Conservation (phyloP, 64 coral and sea anemone species). For the Actinia tenebrosa region DNA sequence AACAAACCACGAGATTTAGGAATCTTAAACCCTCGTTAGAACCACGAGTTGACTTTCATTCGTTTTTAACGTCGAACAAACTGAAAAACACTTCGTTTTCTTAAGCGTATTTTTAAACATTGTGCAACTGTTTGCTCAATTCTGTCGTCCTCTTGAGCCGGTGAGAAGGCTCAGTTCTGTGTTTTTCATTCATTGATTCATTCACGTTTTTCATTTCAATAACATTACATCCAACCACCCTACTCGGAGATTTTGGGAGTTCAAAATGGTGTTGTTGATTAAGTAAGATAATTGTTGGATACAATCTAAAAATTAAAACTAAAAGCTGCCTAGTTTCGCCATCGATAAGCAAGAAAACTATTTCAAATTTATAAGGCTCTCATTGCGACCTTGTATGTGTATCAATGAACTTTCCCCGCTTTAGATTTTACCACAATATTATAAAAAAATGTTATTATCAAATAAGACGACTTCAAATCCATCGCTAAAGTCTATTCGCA, state of each 20-base stretch:
- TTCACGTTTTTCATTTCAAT: background rate
- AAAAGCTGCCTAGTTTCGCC: background rate
- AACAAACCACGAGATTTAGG: background rate
- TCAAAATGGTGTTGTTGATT: background rate
- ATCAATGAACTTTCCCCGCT: too few species aligned
- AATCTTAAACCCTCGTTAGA: slow-evolving; percentile 2
- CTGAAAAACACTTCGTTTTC: background rate
- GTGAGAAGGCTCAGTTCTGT: background rate
- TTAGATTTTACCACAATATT: too few species aligned
- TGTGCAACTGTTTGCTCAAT: background rate
- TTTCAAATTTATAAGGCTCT: background rate
- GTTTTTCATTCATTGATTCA: background rate
- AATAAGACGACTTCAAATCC: too few species aligned
- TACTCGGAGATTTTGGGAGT: background rate
- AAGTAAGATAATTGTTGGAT: background rate
- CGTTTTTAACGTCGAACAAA: slow-evolving; percentile 1
- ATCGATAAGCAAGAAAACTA: background rate
- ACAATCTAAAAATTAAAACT: background rate
- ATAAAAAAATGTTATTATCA: too few species aligned
- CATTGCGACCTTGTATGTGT: too few species aligned
- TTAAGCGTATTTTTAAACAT: background rate
- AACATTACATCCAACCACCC: background rate
- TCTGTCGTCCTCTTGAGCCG: background rate
- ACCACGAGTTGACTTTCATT: background rate
- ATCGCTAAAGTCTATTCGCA: too few species aligned